Evolutionary conservation across 2,797 vertebrate genomes (phyloP), one percentile per base, ranked within the genome.

Genomic region (Sebastes elongatus): DNA sequence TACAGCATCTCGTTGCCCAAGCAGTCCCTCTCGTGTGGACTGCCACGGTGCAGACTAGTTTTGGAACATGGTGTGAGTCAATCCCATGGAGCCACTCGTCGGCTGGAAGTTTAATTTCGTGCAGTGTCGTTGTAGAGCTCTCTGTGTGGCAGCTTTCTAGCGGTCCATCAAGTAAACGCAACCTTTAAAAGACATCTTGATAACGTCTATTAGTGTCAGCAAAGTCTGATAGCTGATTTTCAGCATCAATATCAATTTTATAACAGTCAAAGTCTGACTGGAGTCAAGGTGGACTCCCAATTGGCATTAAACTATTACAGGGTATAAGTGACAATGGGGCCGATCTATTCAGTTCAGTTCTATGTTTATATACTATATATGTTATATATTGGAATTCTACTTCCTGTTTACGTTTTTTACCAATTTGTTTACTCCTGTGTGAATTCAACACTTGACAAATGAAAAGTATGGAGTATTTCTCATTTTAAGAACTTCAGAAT

Each of bases 1-100:
- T 66, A 35, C 71, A 28, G 62, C 22, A 2, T 70, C 74, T 66
- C 20, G 74, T 80, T 76, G 74, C 74, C 67, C 60, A 57, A 49
- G 71, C 78, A 7, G 32, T 27, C 60, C 49, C 25, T 18, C 25
- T 46, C 42, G 42, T 60, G 74, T 11, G 65, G 61, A 69, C 22
- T 20, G n/a, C 62, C 46, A 3, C 30, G 33, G 46, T 38, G 55
- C 10, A 52, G 23, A 32, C 60, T 64, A 68, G 33, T 56, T 80
- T 68, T 68, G 52, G 30, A 59, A 59, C 71, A 7, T 4, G 25
- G 18, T 28, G 49, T 28, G 53, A 60, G 55, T 77, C 69, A 53
- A 25, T 61, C 59, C 53, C 70, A 38, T 18, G 23, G 57, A 82
- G 68, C 52, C 27, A 8, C 28, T 67, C 60, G n/a, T 76, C 52